Conservation (phyloP, 2,888 invertebrate species). For the Drosophila pseudotakahashii region DNA sequence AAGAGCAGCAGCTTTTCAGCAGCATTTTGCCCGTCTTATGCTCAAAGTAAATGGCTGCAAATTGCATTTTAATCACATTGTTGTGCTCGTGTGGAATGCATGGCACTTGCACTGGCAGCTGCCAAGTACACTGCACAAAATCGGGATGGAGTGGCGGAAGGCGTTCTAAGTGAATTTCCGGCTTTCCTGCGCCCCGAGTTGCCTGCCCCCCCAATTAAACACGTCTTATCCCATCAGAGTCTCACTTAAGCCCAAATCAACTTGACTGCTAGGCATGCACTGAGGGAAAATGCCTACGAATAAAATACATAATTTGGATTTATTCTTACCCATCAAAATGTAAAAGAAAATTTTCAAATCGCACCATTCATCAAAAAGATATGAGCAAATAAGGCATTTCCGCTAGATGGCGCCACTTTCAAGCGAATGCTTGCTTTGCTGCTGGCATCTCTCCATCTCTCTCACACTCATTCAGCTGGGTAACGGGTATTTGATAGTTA, state of each 20-base stretch:
- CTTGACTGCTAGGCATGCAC: neutral
- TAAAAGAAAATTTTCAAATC: too few relatives aligned
- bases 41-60: conserved; percentile 67
- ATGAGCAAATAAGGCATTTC: too few relatives aligned
- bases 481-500: too few relatives aligned
- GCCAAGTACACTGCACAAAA: conserved; percentile 22
- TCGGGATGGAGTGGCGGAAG: neutral
- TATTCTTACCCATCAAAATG: too few relatives aligned
- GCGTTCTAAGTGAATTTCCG: neutral
- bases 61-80: conserved; percentile 77
- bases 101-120: conserved; percentile 25
- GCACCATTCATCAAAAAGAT: too few relatives aligned
- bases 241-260: neutral
- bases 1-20: conserved; percentile 30
- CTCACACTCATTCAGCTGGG: too few relatives aligned
- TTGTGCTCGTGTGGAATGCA: conserved; percentile 49
- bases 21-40: conserved; percentile 46
- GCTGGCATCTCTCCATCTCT: too few relatives aligned
- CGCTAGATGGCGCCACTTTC: too few relatives aligned
- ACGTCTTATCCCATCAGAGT: neutral
- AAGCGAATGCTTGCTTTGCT: too few relatives aligned
- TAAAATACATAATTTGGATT: too few relatives aligned
- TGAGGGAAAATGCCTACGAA: too few relatives aligned
- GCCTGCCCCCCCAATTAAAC: conserved; percentile 14
- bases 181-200: conserved; percentile 1